These are phyloP conservation scores for Coreius guichenoti DNA, from an alignment of 2,797 vertebrate genomes.

Conservation along the genomic window DNA sequence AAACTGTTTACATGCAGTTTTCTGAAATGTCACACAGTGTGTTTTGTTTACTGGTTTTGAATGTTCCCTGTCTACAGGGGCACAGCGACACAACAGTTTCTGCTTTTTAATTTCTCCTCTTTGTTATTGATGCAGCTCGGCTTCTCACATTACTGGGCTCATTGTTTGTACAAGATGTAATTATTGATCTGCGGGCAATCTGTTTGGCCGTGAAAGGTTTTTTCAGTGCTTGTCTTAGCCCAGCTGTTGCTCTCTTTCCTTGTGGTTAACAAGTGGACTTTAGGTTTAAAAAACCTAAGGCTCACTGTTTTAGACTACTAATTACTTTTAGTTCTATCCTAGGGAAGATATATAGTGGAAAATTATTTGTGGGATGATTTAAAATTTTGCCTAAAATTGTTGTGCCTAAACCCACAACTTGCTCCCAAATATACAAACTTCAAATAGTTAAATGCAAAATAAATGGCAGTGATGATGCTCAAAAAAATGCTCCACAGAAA, in stretches of 20 bases:
- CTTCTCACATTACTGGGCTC: slow-evolving; percentile 37
- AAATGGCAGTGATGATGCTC: neutral
- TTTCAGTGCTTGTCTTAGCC: slow-evolving; percentile 7
- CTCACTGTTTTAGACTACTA: slow-evolving; percentile 1
- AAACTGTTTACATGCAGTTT: slow-evolving; percentile 45
- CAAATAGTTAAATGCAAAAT: neutral
- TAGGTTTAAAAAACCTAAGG: neutral
- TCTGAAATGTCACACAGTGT: slow-evolving; percentile 40
- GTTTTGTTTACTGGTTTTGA: slow-evolving; percentile 29
- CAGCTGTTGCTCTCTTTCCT: slow-evolving; percentile 31
- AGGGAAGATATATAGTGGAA: neutral
- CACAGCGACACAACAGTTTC: neutral
- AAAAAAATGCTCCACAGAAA: neutral
- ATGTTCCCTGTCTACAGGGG: neutral
- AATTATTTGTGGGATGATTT: neutral
- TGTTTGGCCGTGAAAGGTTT: slow-evolving; percentile 24
- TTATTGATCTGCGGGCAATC: slow-evolving; percentile 48
- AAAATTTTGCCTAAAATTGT: neutral
- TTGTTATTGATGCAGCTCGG: slow-evolving; percentile 37
- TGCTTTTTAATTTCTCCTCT: slow-evolving; percentile 31
- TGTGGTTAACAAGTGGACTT: slow-evolving; percentile 31
- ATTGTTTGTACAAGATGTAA: slow-evolving; percentile 51
- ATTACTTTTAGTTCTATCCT: neutral
- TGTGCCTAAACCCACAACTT: neutral
- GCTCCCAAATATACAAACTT: neutral